Evolutionary conservation across 2,797 vertebrate genomes (phyloP), one percentile per base, ranked within the genome.

Genomic region (Melopsittacus undulatus): DNA sequence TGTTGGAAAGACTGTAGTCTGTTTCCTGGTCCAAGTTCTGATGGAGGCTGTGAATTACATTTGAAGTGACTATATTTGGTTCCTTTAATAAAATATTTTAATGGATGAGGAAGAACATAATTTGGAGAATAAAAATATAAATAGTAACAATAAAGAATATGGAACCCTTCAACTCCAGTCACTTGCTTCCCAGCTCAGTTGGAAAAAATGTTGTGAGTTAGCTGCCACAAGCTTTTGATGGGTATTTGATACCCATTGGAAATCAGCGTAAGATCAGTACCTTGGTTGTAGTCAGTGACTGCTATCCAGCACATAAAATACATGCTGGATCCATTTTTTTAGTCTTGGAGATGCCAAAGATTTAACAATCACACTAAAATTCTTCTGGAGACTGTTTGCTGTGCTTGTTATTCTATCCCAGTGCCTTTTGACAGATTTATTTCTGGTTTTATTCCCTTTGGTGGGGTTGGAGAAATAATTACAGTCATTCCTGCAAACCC

Each of bases 211-310:
- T 46, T 91, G 20, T 23, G 66, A 43, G 18, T 24, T 57, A 63
- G 0, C n/a, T 77, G 20, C 48, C 3, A 4, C 51, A 54, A 36
- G 43, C 10, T 85, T 83, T 62, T 81, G 38, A 14, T 46, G 23
- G 24, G 26, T 62, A 21, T 78, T 88, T 64, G 73, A 19, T 78
- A 52, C 9, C 30, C 11, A 10, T 0, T 83, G 64, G 73, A 88
- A 85, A 27, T 64, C 16, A 49, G 20, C 61, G 89, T 0, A 4
- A 59, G 30, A 30, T 86, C 45, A 64, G 61, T 56, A 45, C 45
- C 4, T 4, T 9, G 40, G 11, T 15, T 67, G 40, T 17, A 52
- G 43, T 48, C 0, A 0, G 1, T 24, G 18, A 83, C 18, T 30
- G 13, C 29, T 57, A 16, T 57, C 22, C n/a, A 57, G 56, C 1